A percentile compares a stretch with the other conserved stretches of the same genome.
These are phyloP conservation scores for Rhagonycha fulva DNA, from an alignment of 2,888 invertebrate genomes.

Conservation along the genomic window DNA sequence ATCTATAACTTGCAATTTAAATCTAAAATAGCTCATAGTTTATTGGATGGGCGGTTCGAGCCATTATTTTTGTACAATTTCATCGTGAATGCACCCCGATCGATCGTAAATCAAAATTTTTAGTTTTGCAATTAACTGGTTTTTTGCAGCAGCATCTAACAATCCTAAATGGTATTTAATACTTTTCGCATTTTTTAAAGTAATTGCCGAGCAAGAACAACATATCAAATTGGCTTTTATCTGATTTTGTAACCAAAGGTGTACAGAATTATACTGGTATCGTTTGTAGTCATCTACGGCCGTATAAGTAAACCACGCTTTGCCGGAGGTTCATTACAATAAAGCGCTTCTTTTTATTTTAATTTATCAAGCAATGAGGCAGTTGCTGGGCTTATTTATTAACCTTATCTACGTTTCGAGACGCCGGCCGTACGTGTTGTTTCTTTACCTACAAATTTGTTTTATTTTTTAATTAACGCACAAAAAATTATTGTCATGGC, in stretches of 20 bases:
- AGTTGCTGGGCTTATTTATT: conserved; percentile 29
- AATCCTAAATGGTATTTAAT: neutral
- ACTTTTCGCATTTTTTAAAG: neutral
- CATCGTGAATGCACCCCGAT: neutral
- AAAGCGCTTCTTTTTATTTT: conserved; percentile 15
- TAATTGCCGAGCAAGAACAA: neutral
- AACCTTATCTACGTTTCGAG: conserved; percentile 31
- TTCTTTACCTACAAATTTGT: conserved; percentile 2
- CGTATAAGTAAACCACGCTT: conserved; percentile 21
- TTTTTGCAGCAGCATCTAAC: neutral
- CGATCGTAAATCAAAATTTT: neutral
- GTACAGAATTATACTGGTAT: neutral
- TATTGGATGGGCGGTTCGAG: neutral
- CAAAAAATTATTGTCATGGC: neutral
- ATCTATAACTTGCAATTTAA: neutral
- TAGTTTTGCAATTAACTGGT: neutral
- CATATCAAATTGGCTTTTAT: neutral
- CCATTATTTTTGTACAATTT: neutral
- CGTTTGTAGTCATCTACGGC: neutral
- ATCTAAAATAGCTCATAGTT: neutral
- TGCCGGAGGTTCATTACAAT: conserved; percentile 22
- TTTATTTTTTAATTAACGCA: neutral
- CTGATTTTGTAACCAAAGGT: neutral
- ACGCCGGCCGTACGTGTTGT: conserved; percentile 24
- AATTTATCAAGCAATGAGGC: conserved; percentile 16